A percentile compares a stretch with the other conserved stretches of the same genome.
Conservation (phyloP, 2,113 vertebrate genomes). For the Speoplatyrhinus poulsoni region DNA sequence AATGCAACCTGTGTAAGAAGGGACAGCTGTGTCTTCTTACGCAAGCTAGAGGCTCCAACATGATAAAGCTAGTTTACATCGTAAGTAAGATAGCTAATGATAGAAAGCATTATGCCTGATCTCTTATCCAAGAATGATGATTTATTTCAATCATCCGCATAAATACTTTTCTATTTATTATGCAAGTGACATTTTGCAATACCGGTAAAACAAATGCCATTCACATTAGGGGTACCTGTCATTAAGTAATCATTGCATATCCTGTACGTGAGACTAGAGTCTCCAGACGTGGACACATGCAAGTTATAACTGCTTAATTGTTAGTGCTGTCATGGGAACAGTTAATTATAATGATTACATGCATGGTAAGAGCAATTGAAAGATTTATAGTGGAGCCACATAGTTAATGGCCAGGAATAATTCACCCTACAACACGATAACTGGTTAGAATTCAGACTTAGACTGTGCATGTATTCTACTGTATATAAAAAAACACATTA, state of each 20-base stretch:
- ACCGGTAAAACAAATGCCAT: background rate
- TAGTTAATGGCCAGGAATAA: slow-evolving; percentile 38
- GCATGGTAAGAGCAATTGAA: slow-evolving; percentile 44
- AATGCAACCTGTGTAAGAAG: slow-evolving; percentile 38
- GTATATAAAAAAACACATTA: background rate
- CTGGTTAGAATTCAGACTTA: background rate
- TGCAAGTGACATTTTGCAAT: background rate
- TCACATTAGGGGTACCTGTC: background rate
- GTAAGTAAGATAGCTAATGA: too few species aligned
- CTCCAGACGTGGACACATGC: slow-evolving; percentile 46
- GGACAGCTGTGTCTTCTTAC: too few species aligned
- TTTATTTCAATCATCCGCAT: too few species aligned
- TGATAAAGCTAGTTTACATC: too few species aligned
- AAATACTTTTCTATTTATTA: background rate
- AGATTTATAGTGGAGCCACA: slow-evolving; percentile 52
- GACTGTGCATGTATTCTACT: background rate
- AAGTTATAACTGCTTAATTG: slow-evolving; percentile 59
- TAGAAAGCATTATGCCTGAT: too few species aligned
- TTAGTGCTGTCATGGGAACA: slow-evolving; percentile 63
- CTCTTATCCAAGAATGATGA: too few species aligned
- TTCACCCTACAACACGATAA: slow-evolving; percentile 6
- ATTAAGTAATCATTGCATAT: slow-evolving; percentile 38
- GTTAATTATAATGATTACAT: slow-evolving; percentile 45
- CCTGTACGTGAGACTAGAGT: background rate
- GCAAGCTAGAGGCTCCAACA: too few species aligned